phyloP scores from a whole-genome alignment of 2,888 invertebrate species.

The Desoria tigrina region DNA sequence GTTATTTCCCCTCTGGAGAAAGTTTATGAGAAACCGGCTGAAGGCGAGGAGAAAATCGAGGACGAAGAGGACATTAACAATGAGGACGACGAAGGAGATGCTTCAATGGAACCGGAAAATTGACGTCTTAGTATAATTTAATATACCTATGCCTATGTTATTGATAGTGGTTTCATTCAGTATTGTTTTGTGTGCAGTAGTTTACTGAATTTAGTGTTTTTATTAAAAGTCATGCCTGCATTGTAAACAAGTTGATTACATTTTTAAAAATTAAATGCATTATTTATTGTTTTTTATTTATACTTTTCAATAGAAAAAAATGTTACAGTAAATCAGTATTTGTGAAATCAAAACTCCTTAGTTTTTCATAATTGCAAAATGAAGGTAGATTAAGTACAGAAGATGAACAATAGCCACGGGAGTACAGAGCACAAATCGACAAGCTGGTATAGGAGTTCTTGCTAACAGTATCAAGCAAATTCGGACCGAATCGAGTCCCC shows the following conservation, averaged over 20 bases:
- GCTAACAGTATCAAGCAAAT: slow-evolving; percentile 59
- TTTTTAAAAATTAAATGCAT: no score
- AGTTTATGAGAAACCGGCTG: slow-evolving; percentile 81
- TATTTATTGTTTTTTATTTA: no score
- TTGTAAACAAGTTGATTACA: no score
- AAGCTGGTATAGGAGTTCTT: slow-evolving; percentile 59
- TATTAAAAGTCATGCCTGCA: no score
- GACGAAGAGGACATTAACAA: slow-evolving; percentile 61
- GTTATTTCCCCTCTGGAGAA: slow-evolving; percentile 93
- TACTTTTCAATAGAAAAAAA: no score
- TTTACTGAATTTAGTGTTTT: no score
- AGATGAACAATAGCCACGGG: slow-evolving; percentile 59
- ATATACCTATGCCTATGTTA: no score
- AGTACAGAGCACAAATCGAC: slow-evolving; percentile 60
- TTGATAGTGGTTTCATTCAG: no score
- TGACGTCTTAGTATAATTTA: not conserved
- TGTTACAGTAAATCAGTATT: no score
- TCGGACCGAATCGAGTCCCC: slow-evolving; percentile 59
- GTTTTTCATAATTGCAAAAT: slow-evolving; percentile 60
- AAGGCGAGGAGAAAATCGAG: slow-evolving; percentile 62
- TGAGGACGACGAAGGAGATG: slow-evolving; percentile 66
- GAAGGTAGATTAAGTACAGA: slow-evolving; percentile 60
- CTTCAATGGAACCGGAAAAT: slow-evolving; percentile 32
- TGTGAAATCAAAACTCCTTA: no score
- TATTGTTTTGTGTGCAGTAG: no score